phyloP scores from a whole-genome alignment of 92 coral and sea anemone species.

The Palythoa heliodiscus region DNA sequence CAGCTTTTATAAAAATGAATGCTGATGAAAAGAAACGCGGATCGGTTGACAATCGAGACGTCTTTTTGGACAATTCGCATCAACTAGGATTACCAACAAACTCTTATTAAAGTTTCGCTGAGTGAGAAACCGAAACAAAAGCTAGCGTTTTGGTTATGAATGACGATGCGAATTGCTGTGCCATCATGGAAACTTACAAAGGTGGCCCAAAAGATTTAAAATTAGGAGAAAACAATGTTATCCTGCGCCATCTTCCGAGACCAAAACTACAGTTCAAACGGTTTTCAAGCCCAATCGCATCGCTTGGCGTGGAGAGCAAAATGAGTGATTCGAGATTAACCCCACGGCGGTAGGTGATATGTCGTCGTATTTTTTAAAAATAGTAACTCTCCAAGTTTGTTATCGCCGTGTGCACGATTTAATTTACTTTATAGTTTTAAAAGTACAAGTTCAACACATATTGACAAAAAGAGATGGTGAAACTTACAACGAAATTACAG shows the following conservation, averaged over 20 bases:
- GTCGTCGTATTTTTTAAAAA: not conserved
- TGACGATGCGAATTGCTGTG: not conserved
- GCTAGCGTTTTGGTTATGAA: conserved; percentile 27
- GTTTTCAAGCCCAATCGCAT: conserved; percentile 63
- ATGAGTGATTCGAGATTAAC: conserved; percentile 78
- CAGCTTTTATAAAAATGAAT: conserved; percentile 11
- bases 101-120: conserved; percentile 28
- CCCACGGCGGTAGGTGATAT: conserved; percentile 37
- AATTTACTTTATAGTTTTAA: not conserved
- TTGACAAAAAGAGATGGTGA: not conserved
- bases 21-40: not conserved
- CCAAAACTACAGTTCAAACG: conserved; percentile 61
- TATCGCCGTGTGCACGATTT: not conserved
- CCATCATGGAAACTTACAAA: not conserved
- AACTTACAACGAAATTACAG: conserved; percentile 10
- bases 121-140: conserved; percentile 13
- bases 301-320: conserved; percentile 64
- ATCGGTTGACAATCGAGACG: conserved; percentile 2
- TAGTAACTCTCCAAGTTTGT: not conserved
- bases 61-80: not conserved
- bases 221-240: conserved; percentile 13
- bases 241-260: conserved; percentile 51
- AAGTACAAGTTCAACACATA: not conserved
- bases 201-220: conserved; percentile 14
- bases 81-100: conserved; percentile 7